Evolutionary conservation across 2,888 invertebrate genomes (phyloP).

Genomic region (Ectobius pallidus): DNA sequence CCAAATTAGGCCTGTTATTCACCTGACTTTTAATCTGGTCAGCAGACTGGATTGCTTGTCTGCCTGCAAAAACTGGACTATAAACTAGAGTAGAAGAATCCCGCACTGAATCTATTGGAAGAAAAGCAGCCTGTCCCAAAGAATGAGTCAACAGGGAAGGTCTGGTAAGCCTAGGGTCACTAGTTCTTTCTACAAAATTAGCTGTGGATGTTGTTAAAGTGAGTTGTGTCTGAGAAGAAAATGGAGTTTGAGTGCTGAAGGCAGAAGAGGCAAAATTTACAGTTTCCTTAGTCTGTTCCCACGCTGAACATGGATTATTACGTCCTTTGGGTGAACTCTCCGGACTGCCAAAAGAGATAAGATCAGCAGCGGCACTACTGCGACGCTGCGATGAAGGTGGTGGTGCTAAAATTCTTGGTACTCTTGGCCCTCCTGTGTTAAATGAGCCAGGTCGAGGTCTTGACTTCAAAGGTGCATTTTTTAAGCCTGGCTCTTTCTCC

Average conservation of each 20-base stretch:
- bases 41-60: constrained; percentile 3
- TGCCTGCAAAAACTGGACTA: background rate
- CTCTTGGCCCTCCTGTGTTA: constrained; percentile 51
- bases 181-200: background rate
- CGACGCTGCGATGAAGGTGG: constrained; percentile 47
- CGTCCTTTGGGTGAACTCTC: constrained; percentile 42
- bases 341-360: constrained; percentile 26
- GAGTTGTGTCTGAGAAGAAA: background rate
- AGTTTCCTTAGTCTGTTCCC: background rate
- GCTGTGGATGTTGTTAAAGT: background rate
- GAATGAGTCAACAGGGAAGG: background rate
- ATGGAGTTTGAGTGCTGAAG: background rate
- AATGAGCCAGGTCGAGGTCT: constrained; percentile 65
- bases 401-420: constrained; percentile 48
- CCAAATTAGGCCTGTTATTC: constrained; percentile 45
- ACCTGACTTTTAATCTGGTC: constrained; percentile 4
- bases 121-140: background rate
- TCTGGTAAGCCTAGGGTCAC: background rate
- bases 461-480: constrained; percentile 51
- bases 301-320: constrained; percentile 37
- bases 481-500: background rate
- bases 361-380: constrained; percentile 45
- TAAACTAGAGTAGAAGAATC: background rate
- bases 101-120: background rate
- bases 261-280: background rate